Base-by-base conservation (phyloP, 1,140 invertebrate species). In the Ceratoteleas bidentatus region DNA sequence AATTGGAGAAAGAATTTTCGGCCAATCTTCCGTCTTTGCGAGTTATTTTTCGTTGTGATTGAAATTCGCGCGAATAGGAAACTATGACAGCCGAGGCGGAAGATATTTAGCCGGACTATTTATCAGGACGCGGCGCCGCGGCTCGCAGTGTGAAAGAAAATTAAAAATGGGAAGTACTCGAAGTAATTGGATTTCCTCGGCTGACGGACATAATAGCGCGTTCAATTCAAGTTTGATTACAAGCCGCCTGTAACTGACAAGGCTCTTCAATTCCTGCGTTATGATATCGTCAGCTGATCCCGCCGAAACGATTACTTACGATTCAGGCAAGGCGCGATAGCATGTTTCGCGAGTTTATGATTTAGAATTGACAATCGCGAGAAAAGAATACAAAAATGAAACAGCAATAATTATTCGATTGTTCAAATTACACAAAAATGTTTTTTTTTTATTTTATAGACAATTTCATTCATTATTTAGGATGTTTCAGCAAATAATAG, bases 171-270 rank as follows among this genome's bases (percentile, higher is more conserved):
- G 33, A 81, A 66, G 60, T 61, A 70, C 78, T 81, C 40, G 78
- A 81, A 81, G 66, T 81, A 81, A 76, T 81, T 81, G 78, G 66
- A 81, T 81, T 81, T 76, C 66, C 78, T 66, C 60, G 57, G 6
- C 45, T 72, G 78, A 76, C 47, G 60, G 72, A 72, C 73, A 76
- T 76, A 81, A 76, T 76, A 76, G 66, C 56, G 50, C 79, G 61
- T 61, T 72, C 73, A 68, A 76, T 81, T 75, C 79, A 81, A 70
- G 60, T 81, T 81, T 81, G 73, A 81, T 76, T 76, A 81, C 72
- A 81, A 81, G 61, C 79, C 62, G 79, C 79, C 66, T 81, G 79
- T 81, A 81, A 72, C 61, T 81, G 79, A 81, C 79, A 81, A 81
- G 79, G 24, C 72, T 72, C 72, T 81, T 76, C 53, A 81, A 72